phyloP scores from a whole-genome alignment of 1,140 invertebrate genomes.

The Drosophila chauvacae region DNA sequence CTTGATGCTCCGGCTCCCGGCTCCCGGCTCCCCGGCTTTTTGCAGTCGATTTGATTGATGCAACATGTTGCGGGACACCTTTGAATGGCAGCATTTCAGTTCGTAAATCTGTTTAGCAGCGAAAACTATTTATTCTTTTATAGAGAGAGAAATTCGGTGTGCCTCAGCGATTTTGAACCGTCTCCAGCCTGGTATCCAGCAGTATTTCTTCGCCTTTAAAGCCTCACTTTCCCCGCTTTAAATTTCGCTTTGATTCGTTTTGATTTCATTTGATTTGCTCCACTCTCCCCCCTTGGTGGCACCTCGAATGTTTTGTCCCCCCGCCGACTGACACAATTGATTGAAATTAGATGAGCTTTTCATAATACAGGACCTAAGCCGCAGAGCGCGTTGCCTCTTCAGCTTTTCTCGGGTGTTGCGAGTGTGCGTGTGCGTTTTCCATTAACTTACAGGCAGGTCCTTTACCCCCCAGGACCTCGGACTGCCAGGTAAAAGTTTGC shows the following conservation, averaged over 20 bases:
- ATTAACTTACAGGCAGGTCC: conserved; percentile 49
- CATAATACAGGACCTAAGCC: conserved; percentile 70
- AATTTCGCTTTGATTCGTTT: conserved; percentile 23
- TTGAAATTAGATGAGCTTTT: conserved; percentile 80
- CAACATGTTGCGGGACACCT: not conserved
- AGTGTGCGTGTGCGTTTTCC: conserved; percentile 52
- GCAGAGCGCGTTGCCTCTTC: conserved; percentile 4
- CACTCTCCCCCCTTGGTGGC: not conserved
- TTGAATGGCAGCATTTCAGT: not conserved
- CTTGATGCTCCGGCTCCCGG: not conserved
- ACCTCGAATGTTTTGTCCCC: conserved; percentile 30
- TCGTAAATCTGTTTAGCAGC: too few relatives aligned
- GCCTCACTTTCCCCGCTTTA: not conserved
- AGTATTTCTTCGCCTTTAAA: too few relatives aligned
- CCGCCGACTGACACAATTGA: conserved; percentile 63
- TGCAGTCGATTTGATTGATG: conserved; percentile 31
- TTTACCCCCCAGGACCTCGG: conserved; percentile 3
- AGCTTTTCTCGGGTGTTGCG: not conserved
- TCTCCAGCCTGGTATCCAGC: too few relatives aligned
- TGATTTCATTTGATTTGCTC: conserved; percentile 23
- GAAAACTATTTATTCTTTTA: too few relatives aligned
- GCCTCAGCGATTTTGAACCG: too few relatives aligned
- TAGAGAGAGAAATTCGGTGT: too few relatives aligned
- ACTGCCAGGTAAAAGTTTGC: conserved; percentile 45
- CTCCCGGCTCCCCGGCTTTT: conserved; percentile 11